Conservation (phyloP, 2,797 vertebrate genomes). For the Rhynchotus rufescens region DNA sequence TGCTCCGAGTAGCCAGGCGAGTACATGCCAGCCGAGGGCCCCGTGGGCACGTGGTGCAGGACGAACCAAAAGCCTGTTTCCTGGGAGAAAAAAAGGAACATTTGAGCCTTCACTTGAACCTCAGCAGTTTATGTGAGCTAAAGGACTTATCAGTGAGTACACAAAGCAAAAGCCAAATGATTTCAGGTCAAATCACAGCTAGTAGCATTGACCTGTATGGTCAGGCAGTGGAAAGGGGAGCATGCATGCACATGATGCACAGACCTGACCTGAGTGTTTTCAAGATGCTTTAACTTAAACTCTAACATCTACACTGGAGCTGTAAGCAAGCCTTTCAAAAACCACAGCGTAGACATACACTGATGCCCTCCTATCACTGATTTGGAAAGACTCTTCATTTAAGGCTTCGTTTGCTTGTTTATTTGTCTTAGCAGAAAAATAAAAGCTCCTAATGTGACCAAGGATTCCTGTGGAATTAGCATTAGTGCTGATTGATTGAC, state of each 20-base stretch:
- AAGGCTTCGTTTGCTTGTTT: neutral
- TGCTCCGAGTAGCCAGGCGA: slow-evolving; percentile 91
- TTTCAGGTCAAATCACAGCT: neutral
- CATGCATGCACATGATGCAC: neutral
- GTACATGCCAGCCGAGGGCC: slow-evolving; percentile 92
- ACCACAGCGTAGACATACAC: neutral
- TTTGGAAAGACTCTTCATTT: neutral
- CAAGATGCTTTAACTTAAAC: neutral
- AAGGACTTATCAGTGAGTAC: neutral
- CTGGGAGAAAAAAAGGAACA: slow-evolving; percentile 71
- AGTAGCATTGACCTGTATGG: neutral
- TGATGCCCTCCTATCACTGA: neutral
- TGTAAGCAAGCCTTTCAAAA: neutral
- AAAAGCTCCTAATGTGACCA: neutral
- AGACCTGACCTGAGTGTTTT: neutral
- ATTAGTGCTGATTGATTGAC: neutral
- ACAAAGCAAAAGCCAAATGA: fast-evolving
- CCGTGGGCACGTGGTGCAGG: slow-evolving; percentile 94
- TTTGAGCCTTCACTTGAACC: neutral
- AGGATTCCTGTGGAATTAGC: slow-evolving; percentile 29
- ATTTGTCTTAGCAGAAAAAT: slow-evolving; percentile 3
- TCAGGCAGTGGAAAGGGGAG: neutral
- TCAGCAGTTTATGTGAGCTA: neutral
- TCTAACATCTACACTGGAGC: neutral
- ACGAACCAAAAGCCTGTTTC: slow-evolving; percentile 98